Evolutionary conservation across 2,888 invertebrate species (phyloP).

Genomic region (Eurois occulta): DNA sequence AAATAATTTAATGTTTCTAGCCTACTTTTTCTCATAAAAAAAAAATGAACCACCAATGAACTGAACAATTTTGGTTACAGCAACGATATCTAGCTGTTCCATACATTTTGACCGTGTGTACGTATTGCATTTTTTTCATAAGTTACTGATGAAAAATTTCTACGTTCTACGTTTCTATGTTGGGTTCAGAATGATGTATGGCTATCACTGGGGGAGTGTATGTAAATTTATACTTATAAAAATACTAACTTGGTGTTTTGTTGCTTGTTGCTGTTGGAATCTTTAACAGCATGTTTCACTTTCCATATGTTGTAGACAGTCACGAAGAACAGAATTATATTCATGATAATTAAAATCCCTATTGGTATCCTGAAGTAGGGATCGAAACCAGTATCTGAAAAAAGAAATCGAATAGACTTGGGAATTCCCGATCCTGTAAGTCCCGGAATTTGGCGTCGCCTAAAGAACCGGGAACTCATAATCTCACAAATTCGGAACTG

Average conservation of each 20-base stretch:
- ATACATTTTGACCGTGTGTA: too few relatives aligned
- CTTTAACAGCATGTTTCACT: neutral
- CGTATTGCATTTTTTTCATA: too few relatives aligned
- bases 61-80: too few relatives aligned
- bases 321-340: constrained; percentile 22
- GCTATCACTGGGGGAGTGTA: too few relatives aligned
- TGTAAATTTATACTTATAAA: too few relatives aligned
- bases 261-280: constrained; percentile 4
- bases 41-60: too few relatives aligned
- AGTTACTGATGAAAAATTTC: too few relatives aligned
- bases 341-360: constrained; percentile 21
- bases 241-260: constrained; percentile 15
- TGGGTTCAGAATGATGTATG: too few relatives aligned
- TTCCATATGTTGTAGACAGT: constrained; percentile 33
- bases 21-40: too few relatives aligned
- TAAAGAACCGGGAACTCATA: neutral
- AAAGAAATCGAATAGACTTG: neutral
- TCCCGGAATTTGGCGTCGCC: neutral
- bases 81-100: too few relatives aligned
- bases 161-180: too few relatives aligned
- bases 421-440: neutral
- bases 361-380: constrained; percentile 16
- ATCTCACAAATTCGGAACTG: neutral
- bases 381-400: neutral
- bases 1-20: too few relatives aligned